phyloP scores from a whole-genome alignment of 2,797 vertebrate species.

The Rhinogobio ventralis region DNA sequence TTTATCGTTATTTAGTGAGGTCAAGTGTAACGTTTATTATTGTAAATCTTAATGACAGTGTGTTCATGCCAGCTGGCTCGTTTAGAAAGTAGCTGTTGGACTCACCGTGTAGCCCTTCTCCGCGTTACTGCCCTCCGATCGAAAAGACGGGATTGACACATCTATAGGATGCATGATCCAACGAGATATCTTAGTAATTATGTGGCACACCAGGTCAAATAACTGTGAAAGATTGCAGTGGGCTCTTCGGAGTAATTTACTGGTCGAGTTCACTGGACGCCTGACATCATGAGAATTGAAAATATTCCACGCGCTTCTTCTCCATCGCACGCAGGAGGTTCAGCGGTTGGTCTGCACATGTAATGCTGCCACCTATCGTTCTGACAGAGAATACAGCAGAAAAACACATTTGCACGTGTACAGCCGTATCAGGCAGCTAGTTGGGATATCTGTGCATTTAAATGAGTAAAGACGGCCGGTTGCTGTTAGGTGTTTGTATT shows the following conservation, averaged over 20 bases:
- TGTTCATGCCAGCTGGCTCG: not conserved
- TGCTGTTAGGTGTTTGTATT: not conserved
- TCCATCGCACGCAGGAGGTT: not conserved
- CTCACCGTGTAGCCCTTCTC: conserved; percentile 96
- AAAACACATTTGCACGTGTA: too few species aligned
- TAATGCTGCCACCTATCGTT: conserved; percentile 62
- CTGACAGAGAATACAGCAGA: conserved; percentile 31
- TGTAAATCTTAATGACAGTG: not conserved
- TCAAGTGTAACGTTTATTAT: not conserved
- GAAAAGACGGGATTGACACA: conserved; percentile 93
- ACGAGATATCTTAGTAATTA: not conserved
- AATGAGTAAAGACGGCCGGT: not conserved
- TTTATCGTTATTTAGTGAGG: not conserved
- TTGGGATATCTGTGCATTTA: not conserved
- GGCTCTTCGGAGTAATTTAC: not conserved
- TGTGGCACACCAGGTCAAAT: not conserved
- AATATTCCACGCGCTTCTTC: conserved; percentile 34
- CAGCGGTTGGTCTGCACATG: not conserved
- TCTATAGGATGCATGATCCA: conserved; percentile 78
- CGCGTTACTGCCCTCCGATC: conserved; percentile 88
- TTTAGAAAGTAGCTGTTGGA: not conserved
- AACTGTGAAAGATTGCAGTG: not conserved
- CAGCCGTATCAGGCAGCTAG: not conserved
- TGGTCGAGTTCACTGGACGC: conserved; percentile 32
- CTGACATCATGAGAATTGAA: conserved; percentile 40